Conservation (phyloP, 35 echinoderm and acorn worm genomes). For the Lytechinus pictus region DNA sequence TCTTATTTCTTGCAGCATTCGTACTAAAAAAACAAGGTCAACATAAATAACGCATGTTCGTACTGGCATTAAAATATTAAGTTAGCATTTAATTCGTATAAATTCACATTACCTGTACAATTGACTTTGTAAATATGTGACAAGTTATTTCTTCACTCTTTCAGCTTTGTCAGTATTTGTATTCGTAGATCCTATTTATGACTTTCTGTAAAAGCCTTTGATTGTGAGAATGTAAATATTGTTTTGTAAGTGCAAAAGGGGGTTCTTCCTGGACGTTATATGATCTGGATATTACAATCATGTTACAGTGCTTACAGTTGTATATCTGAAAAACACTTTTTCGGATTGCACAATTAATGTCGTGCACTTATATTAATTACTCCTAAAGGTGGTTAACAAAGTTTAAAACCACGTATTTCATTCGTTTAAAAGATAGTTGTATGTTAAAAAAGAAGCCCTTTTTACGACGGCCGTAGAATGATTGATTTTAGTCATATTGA, state of each 20-base stretch:
- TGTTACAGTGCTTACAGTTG: background rate
- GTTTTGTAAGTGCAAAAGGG: background rate
- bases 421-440: too few relatives aligned
- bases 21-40: background rate
- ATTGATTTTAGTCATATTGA: too few relatives aligned
- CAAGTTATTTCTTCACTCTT: background rate
- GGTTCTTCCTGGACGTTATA: background rate
- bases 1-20: background rate
- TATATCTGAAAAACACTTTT: too few relatives aligned
- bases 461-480: too few relatives aligned
- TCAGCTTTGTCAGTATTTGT: constrained; percentile 41
- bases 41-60: background rate
- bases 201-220: background rate
- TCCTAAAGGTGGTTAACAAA: too few relatives aligned
- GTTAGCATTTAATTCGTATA: background rate
- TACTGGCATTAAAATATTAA: background rate
- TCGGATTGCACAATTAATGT: too few relatives aligned
- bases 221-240: background rate
- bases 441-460: too few relatives aligned
- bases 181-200: constrained; percentile 39
- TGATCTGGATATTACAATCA: background rate
- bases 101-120: background rate
- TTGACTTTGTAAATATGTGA: background rate
- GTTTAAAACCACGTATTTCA: too few relatives aligned
- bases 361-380: too few relatives aligned